phyloP scores from a whole-genome alignment of 2,113 vertebrate species.

The Chauna torquata region DNA sequence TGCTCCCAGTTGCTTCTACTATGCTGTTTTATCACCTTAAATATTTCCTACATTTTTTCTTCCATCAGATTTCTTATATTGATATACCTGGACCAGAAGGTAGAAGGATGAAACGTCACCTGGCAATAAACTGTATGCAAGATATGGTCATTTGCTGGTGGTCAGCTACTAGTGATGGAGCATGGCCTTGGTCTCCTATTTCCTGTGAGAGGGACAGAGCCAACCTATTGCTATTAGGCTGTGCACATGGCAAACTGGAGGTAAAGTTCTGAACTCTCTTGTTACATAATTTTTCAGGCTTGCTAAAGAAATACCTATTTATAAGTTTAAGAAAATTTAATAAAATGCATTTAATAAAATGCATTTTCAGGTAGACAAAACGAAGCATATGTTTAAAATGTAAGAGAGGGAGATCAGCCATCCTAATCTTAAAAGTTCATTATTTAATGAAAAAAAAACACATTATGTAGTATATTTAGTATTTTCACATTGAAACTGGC shows the following conservation, averaged over 20 bases:
- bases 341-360: not conserved
- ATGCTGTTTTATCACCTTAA: slow-evolving; percentile 31
- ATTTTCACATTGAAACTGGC: not conserved
- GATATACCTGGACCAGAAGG: slow-evolving; percentile 78
- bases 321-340: too few relatives aligned
- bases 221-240: slow-evolving; percentile 88
- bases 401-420: not conserved
- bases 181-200: slow-evolving; percentile 88
- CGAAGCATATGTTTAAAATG: not conserved
- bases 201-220: slow-evolving; percentile 81
- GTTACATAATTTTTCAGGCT: not conserved
- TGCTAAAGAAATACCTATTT: not conserved
- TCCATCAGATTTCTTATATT: slow-evolving; percentile 82
- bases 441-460: not conserved
- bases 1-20: slow-evolving; percentile 41
- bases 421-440: not conserved
- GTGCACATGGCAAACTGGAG: slow-evolving; percentile 83
- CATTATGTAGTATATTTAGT: not conserved
- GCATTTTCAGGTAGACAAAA: not conserved
- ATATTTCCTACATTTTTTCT: slow-evolving; percentile 29
- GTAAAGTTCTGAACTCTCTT: slow-evolving; percentile 75
- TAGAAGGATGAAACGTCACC: slow-evolving; percentile 74
- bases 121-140: slow-evolving; percentile 83
- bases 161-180: slow-evolving; percentile 78
- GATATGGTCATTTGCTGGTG: slow-evolving; percentile 92